Evolutionary conservation across 2,113 vertebrate species (phyloP), one percentile per base, ranked within the genome.

Genomic region (Entomyzon cyanotis): DNA sequence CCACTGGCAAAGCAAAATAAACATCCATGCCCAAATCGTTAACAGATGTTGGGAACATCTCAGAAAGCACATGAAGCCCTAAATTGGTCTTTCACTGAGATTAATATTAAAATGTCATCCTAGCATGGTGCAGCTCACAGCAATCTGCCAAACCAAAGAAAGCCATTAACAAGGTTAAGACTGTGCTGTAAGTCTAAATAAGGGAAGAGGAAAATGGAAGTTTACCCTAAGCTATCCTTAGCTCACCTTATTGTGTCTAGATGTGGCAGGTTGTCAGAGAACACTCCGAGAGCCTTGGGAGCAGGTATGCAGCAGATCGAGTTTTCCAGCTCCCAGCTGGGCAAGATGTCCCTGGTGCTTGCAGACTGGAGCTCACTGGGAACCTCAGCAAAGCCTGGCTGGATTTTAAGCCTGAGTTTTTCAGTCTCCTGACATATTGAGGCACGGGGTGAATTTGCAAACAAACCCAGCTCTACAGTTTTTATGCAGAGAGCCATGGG

Each of bases 151-250:
- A 91, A 50, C 68, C 77, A 84, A 91, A 89, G 89, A 79, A 87
- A 85, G 37, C 63, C 37, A 73, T 69, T 87, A 47, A 49, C 42
- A 18, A 87, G 82, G 91, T 86, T 55, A 84, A 81, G 89, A 31
- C 89, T 56, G 31, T 44, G n/a, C 76, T 90, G 5, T 42, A 84
- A 84, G 60, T 33, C 89, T 87, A 92, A 92, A 84, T 69, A 94
- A 91, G 91, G 93, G 73, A 87, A 94, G 41, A 84, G 69, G 59
- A 81, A 89, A 86, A 63, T 68, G 64, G 53, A 70, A 77, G 73
- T 92, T 94, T 92, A 92, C 73, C 69, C 90, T 78, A 56, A 87
- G 60, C 68, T 91, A 60, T 89, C 80, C 80, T 89, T 64, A 92
- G 80, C 69, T 96, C 84, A 94, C 89, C 89, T 92, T 84, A 30